A percentile compares a stretch with the other conserved stretches of the same genome.
phyloP scores from a whole-genome alignment of 2,888 invertebrate species.

The Hofmannophila pseudospretella region DNA sequence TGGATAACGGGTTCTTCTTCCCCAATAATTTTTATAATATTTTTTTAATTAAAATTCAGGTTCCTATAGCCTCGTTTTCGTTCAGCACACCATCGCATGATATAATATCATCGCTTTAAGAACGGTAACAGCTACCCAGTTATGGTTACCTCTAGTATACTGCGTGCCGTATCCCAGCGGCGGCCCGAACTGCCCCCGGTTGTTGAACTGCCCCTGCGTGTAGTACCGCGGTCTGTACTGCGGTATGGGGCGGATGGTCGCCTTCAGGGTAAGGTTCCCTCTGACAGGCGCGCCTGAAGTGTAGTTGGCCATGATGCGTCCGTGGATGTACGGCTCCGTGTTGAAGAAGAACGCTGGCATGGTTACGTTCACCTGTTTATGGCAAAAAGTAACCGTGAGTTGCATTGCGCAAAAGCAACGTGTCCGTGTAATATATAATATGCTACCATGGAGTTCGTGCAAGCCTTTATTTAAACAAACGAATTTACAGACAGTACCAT shows the following conservation, averaged over 20 bases:
- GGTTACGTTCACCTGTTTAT: constrained; percentile 91
- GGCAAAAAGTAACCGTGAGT: no score
- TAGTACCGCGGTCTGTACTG: constrained; percentile 71
- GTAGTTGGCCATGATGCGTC: constrained; percentile 95
- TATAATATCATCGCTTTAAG: no score
- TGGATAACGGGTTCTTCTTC: no score
- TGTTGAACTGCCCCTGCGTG: constrained; percentile 69
- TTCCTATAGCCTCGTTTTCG: no score
- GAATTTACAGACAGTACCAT: no score
- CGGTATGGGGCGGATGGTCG: constrained; percentile 84
- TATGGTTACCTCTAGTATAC: constrained; percentile 53
- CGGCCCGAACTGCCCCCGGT: constrained; percentile 56
- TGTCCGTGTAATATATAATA: no score
- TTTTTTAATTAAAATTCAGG: no score
- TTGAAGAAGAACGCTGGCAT: constrained; percentile 97
- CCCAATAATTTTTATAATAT: no score
- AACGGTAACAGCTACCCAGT: no score
- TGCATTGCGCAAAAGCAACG: not conserved
- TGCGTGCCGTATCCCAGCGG: constrained; percentile 37
- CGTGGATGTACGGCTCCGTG: constrained; percentile 89
- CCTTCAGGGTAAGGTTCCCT: constrained; percentile 92
- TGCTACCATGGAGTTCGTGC: no score
- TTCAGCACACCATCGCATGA: no score
- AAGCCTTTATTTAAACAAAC: no score
- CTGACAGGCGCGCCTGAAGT: constrained; percentile 94